Conservation (phyloP, 1,140 invertebrate species). For the Varroa destructor region DNA sequence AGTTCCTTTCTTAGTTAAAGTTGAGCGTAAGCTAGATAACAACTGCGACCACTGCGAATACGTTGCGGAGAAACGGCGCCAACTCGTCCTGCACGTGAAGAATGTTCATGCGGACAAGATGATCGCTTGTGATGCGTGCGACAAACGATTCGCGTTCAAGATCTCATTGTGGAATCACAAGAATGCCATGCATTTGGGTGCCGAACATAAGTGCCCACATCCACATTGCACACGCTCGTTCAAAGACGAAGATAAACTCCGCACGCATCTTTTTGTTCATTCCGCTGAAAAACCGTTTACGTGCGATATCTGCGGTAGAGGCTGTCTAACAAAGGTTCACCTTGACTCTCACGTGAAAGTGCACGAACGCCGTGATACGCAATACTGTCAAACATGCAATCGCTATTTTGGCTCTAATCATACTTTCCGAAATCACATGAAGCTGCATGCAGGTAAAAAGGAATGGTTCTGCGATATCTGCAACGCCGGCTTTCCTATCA, state of each 20-base stretch:
- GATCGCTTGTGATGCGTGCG: slow-evolving; percentile 15
- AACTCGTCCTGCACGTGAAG: slow-evolving; percentile 22
- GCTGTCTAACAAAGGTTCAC: slow-evolving; percentile 29
- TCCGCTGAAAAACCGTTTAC: slow-evolving; percentile 41
- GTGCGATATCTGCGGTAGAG: slow-evolving; percentile 41
- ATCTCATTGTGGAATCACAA: slow-evolving; percentile 26
- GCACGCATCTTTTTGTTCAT: slow-evolving; percentile 40
- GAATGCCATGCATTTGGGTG: slow-evolving; percentile 25
- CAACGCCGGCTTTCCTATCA: slow-evolving; percentile 23
- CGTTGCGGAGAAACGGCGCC: slow-evolving; percentile 12
- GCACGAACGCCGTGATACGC: slow-evolving; percentile 1
- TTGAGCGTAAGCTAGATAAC: slow-evolving; percentile 10
- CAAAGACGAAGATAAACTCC: slow-evolving; percentile 19
- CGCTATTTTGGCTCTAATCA: slow-evolving; percentile 21
- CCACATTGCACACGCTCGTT: slow-evolving; percentile 21
- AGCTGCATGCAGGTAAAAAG: slow-evolving; percentile 17
- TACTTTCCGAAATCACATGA: slow-evolving; percentile 26
- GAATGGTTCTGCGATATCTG: slow-evolving; percentile 27
- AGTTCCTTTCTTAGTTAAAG: too few relatives aligned
- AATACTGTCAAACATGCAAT: slow-evolving; percentile 11
- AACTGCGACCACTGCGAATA: slow-evolving; percentile 22
- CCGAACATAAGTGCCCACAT: slow-evolving; percentile 12
- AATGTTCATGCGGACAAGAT: slow-evolving; percentile 5
- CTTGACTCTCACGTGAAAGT: slow-evolving; percentile 19
- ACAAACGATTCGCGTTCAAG: slow-evolving; percentile 10